A percentile compares a stretch with the other conserved stretches of the same genome.
These are phyloP conservation scores for Dasyprocta punctata DNA, from an alignment of 2,113 vertebrate species.

Conservation along the genomic window DNA sequence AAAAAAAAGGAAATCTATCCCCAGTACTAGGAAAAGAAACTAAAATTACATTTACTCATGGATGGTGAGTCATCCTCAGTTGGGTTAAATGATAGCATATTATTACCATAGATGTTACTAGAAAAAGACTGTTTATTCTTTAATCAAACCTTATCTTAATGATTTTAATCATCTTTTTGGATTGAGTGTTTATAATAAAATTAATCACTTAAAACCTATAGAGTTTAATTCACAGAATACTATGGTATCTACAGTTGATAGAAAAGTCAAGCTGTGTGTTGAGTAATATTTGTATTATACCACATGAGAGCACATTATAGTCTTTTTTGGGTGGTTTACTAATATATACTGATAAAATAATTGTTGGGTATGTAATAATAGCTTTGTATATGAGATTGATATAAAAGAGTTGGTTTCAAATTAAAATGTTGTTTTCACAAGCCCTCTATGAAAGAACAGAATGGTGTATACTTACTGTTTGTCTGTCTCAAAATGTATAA, in stretches of 20 bases:
- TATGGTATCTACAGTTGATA: constrained; percentile 47
- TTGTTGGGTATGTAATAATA: constrained; percentile 47
- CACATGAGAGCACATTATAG: constrained; percentile 13
- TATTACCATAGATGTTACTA: constrained; percentile 74
- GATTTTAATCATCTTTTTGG: constrained; percentile 77
- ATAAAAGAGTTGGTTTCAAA: constrained; percentile 34
- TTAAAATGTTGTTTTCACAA: constrained; percentile 58
- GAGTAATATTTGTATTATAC: constrained; percentile 61
- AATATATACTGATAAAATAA: constrained; percentile 61
- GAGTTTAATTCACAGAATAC: constrained; percentile 67
- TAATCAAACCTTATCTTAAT: constrained; percentile 68
- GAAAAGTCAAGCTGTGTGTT: constrained; percentile 68
- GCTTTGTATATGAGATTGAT: constrained; percentile 33
- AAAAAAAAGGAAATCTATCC: not conserved
- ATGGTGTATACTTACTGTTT: not conserved
- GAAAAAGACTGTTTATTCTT: not conserved
- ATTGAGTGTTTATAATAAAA: constrained; percentile 69
- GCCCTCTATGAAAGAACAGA: not conserved
- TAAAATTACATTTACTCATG: constrained; percentile 66
- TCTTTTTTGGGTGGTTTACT: constrained; percentile 51
- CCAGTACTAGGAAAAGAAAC: constrained; percentile 57
- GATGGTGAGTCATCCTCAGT: constrained; percentile 62
- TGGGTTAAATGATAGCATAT: constrained; percentile 69
- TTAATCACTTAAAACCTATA: constrained; percentile 62
- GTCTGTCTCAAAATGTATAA: constrained; percentile 60